Evolutionary conservation across 2,888 invertebrate species (phyloP), one percentile per base, ranked within the genome.

Genomic region (Polydrusus pterygomalis): DNA sequence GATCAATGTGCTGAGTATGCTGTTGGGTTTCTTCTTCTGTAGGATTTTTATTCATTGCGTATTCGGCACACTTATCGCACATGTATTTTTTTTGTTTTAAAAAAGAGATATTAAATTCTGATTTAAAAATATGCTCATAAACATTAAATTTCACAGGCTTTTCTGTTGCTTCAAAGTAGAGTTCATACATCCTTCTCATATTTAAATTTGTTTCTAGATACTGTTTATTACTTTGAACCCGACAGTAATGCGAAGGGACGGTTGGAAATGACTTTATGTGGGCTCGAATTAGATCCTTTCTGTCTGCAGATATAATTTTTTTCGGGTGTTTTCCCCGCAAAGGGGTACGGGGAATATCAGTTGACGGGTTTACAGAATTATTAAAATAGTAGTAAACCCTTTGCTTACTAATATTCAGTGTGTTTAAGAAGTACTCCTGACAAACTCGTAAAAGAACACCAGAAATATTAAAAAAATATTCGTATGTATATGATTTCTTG

Each of bases 101-200:
- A 43, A 43, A 43, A 10, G 43, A 43, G 43, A 43, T 43, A 11
- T 43, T 43, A 43, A 43, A 43, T 43, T 43, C 43, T 43, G 43
- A 11, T 43, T 43, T 43, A 43, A 43, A 43, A 43, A 43, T 43
- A 43, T 43, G 43, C 13, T 43, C 43, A 43, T 43, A 43, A 43
- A 11, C 13, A 43, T 10, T 43, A n/a, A n/a, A n/a, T n/a, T n/a
- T n/a, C n/a, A n/a, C n/a, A n/a, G n/a, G n/a, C n/a, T n/a, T n/a
- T n/a, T n/a, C n/a, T n/a, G n/a, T n/a, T n/a, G n/a, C n/a, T n/a
- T n/a, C n/a, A n/a, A n/a, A n/a, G n/a, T n/a, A n/a, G n/a, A n/a
- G n/a, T n/a, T n/a, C n/a, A n/a, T n/a, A n/a, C n/a, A n/a, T n/a
- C n/a, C n/a, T n/a, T n/a, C n/a, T n/a, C n/a, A n/a, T n/a, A n/a